Conservation (phyloP, 2,113 vertebrate genomes). For the Pelodiscus sinensis region DNA sequence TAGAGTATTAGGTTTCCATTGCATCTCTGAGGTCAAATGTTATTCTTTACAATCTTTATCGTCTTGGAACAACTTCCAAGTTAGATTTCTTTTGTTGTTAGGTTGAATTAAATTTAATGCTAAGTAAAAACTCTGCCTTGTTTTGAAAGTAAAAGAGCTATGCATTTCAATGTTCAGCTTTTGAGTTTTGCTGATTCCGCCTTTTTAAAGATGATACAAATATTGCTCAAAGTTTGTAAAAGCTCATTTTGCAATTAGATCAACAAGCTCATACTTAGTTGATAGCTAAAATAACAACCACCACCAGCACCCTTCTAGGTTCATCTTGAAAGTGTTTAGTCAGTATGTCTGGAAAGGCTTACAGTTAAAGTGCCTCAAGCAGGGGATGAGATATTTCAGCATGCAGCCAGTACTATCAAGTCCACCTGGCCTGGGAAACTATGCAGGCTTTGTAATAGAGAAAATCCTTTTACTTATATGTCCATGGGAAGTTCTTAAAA, state of each 20-base stretch:
- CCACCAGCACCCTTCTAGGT: slow-evolving; percentile 47
- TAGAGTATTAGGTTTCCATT: slow-evolving; percentile 54
- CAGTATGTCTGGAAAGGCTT: slow-evolving; percentile 73
- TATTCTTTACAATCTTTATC: slow-evolving; percentile 45
- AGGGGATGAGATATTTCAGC: slow-evolving; percentile 68
- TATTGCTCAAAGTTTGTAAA: slow-evolving; percentile 49
- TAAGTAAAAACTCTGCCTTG: slow-evolving; percentile 1
- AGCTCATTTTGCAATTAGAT: slow-evolving; percentile 67
- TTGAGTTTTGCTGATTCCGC: slow-evolving; percentile 10
- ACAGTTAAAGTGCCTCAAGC: slow-evolving; percentile 70
- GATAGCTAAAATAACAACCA: slow-evolving; percentile 55
- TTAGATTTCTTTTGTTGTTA: slow-evolving; percentile 49
- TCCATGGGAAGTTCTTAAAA: slow-evolving; percentile 63
- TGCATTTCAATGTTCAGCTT: neutral
- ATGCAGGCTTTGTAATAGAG: slow-evolving; percentile 58
- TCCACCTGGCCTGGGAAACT: slow-evolving; percentile 73
- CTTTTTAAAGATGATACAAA: slow-evolving; percentile 56
- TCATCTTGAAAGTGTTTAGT: slow-evolving; percentile 70
- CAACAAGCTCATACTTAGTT: slow-evolving; percentile 71
- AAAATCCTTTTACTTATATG: slow-evolving; percentile 71
- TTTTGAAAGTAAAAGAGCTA: neutral
- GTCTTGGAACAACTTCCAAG: slow-evolving; percentile 41
- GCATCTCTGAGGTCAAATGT: slow-evolving; percentile 1
- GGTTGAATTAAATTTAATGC: slow-evolving; percentile 59
- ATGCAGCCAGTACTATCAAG: slow-evolving; percentile 60